A percentile compares a stretch with the other conserved stretches of the same genome.
Evolutionary conservation across 1,140 invertebrate species (phyloP).

Genomic region (Goniozus legneri): DNA sequence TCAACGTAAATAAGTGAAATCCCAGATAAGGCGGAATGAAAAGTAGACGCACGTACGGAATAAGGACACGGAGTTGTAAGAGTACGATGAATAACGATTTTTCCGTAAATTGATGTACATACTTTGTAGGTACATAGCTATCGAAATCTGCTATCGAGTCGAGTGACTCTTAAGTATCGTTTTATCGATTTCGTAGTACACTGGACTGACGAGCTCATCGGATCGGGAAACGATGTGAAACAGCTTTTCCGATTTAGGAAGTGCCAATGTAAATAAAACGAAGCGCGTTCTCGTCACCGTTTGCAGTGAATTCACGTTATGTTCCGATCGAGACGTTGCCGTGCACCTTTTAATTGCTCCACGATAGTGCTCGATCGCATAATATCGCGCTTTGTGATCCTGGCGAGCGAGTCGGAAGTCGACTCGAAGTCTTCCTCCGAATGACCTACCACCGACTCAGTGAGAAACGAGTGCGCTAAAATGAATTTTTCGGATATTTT

Average conservation of each 20-base stretch:
- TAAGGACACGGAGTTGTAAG: not conserved
- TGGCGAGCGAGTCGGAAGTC: not conserved
- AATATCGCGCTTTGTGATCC: not conserved
- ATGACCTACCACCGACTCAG: not conserved
- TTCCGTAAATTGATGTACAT: not conserved
- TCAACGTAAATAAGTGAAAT: slow-evolving; percentile 36
- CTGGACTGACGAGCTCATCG: not conserved
- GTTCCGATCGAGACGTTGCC: not conserved
- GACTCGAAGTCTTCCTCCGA: not conserved
- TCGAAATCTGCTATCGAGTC: not conserved
- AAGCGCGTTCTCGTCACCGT: not conserved
- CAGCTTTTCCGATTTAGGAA: not conserved
- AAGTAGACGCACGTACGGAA: too few species aligned
- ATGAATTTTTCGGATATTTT: not conserved
- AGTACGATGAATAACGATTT: not conserved
- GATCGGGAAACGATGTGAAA: not conserved
- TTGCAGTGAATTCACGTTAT: too few species aligned
- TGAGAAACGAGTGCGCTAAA: not conserved
- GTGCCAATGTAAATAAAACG: not conserved
- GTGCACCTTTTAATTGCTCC: not conserved
- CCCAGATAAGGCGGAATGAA: slow-evolving; percentile 6
- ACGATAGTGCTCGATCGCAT: not conserved
- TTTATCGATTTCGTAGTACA: not conserved
- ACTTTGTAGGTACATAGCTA: not conserved
- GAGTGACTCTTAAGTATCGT: not conserved